These are phyloP conservation scores for Myanophis thanlyinensis DNA, from an alignment of 2,113 vertebrate species.

Conservation along the genomic window DNA sequence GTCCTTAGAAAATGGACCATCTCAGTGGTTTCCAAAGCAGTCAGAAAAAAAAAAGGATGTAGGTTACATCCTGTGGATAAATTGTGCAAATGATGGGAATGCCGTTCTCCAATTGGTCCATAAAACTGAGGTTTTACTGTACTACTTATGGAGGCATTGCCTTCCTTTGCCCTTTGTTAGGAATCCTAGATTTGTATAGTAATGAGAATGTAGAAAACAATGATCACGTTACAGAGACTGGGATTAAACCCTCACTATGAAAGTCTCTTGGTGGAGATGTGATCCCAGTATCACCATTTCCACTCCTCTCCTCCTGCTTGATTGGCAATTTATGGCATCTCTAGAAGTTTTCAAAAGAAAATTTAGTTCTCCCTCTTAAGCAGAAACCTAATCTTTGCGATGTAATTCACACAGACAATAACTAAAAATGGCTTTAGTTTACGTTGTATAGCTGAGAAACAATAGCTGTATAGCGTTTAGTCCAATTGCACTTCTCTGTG, in stretches of 20 bases:
- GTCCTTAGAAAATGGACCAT: neutral
- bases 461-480: too few relatives aligned
- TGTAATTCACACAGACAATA: neutral
- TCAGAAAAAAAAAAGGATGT: neutral
- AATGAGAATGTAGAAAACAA: neutral
- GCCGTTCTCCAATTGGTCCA: neutral
- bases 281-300: neutral
- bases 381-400: neutral
- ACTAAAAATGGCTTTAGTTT: neutral
- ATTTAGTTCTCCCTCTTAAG: neutral
- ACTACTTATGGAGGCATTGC: neutral
- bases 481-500: neutral
- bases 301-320: neutral
- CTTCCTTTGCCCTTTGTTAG: neutral
- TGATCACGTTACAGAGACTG: neutral
- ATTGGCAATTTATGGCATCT: neutral
- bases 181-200: neutral
- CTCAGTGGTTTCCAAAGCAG: neutral
- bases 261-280: neutral
- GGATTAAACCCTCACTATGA: neutral
- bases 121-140: neutral
- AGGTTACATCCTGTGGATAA: neutral
- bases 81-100: neutral
- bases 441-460: neutral
- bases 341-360: neutral